These are phyloP conservation scores for Lysandra coridon DNA, from an alignment of 2,888 invertebrate genomes.

Conservation along the genomic window DNA sequence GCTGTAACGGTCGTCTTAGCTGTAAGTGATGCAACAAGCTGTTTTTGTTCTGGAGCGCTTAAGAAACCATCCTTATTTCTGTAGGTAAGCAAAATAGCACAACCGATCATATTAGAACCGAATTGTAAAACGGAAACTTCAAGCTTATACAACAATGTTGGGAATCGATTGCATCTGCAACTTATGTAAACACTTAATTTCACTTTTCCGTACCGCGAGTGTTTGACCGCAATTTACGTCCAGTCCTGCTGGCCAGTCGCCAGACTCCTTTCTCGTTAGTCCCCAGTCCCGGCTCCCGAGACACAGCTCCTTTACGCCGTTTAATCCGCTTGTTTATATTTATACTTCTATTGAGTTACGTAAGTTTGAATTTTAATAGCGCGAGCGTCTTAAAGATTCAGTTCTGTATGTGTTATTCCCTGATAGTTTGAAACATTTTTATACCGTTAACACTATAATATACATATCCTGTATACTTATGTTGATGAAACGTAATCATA, in stretches of 20 bases:
- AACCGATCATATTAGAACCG: too few species aligned
- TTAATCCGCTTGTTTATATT: slow-evolving; percentile 66
- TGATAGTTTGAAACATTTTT: not conserved
- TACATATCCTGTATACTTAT: too few species aligned
- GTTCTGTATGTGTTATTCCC: not conserved
- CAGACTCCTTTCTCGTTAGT: slow-evolving; percentile 56
- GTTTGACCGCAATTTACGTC: slow-evolving; percentile 62
- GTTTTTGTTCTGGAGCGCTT: not conserved
- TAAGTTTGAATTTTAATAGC: not conserved
- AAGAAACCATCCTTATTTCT: too few species aligned
- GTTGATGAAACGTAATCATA: too few species aligned
- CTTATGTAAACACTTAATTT: slow-evolving; percentile 51
- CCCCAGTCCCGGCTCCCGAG: slow-evolving; percentile 56
- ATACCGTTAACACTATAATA: too few species aligned
- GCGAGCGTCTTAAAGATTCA: not conserved
- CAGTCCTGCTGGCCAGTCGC: slow-evolving; percentile 56
- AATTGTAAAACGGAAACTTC: not conserved
- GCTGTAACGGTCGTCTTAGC: too few species aligned
- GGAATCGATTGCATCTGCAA: slow-evolving; percentile 35
- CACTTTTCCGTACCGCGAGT: slow-evolving; percentile 49
- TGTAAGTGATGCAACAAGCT: not conserved
- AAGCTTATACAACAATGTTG: not conserved
- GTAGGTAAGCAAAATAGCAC: too few species aligned
- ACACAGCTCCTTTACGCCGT: slow-evolving; percentile 61
- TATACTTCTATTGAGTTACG: slow-evolving; percentile 41